These are phyloP conservation scores for Trachurus trachurus DNA, from an alignment of 2,797 vertebrate genomes.

Conservation along the genomic window DNA sequence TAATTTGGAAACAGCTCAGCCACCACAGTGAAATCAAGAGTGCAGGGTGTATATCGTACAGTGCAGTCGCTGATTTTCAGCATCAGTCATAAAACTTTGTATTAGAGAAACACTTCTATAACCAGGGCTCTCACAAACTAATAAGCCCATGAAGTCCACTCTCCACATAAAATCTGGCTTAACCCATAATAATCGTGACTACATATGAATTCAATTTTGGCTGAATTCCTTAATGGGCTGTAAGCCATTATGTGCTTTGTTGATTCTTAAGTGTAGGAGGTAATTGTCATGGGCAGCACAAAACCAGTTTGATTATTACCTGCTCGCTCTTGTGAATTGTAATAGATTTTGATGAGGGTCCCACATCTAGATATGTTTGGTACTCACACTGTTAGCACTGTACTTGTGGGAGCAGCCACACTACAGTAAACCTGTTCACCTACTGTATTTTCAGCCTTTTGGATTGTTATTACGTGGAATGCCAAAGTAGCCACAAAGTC, in stretches of 20 bases:
- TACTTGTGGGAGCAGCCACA: constrained; percentile 18
- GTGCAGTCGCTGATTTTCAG: constrained; percentile 31
- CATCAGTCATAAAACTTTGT: constrained; percentile 43
- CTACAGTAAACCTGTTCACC: constrained; percentile 23
- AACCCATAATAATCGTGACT: constrained; percentile 81
- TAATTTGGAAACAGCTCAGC: constrained; percentile 10
- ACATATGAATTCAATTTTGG: constrained; percentile 91
- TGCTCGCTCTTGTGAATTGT: constrained; percentile 91
- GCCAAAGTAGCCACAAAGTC: constrained; percentile 48
- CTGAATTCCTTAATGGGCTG: constrained; percentile 90
- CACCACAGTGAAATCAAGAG: constrained; percentile 31
- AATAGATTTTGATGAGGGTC: constrained; percentile 91
- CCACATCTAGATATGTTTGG: constrained; percentile 89
- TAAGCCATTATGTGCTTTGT: constrained; percentile 96
- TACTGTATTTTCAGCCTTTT: constrained; percentile 43
- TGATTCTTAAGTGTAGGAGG: constrained; percentile 94
- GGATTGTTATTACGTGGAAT: constrained; percentile 42
- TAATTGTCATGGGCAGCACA: constrained; percentile 93
- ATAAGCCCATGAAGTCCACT: constrained; percentile 39
- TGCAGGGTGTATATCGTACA: constrained; percentile 3
- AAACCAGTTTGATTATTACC: constrained; percentile 94
- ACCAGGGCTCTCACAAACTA: constrained; percentile 26
- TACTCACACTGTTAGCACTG: constrained; percentile 80
- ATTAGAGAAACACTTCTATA: constrained; percentile 39
- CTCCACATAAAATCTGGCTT: constrained; percentile 38